Evolutionary conservation across 2,113 vertebrate species (phyloP).

Genomic region (Odocoileus virginianus): DNA sequence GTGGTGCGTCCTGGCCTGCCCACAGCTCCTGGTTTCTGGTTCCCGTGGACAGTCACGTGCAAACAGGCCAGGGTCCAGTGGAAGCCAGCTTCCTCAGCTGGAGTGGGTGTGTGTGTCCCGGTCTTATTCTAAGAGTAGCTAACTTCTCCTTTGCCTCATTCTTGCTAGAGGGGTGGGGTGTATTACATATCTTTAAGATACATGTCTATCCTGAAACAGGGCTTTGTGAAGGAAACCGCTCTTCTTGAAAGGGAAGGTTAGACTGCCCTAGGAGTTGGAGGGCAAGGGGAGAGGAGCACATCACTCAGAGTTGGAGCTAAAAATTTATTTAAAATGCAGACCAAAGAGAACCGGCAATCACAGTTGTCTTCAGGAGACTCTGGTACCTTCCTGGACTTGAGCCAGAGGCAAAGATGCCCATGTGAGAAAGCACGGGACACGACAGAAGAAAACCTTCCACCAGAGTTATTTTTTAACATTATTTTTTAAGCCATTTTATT

Average conservation of each 20-base stretch:
- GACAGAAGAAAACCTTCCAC: background rate
- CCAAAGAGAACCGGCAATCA: rapidly evolving
- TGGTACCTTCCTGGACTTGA: background rate
- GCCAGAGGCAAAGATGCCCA: background rate
- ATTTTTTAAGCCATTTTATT: background rate
- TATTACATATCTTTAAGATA: background rate
- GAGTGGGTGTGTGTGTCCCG: background rate
- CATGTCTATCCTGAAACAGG: background rate
- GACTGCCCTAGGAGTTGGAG: background rate
- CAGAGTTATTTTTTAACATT: background rate
- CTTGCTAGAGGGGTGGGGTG: background rate
- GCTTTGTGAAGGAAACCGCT: background rate
- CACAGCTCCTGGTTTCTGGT: background rate
- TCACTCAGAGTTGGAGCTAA: background rate
- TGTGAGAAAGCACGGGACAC: background rate
- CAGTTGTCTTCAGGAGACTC: background rate
- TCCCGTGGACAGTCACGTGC: background rate
- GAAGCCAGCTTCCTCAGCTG: background rate
- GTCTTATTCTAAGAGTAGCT: background rate
- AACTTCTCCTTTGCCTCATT: background rate
- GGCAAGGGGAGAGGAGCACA: background rate
- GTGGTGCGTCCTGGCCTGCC: background rate
- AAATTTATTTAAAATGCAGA: background rate
- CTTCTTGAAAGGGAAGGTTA: background rate
- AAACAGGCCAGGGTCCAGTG: background rate